Base-by-base conservation (phyloP, 2,888 invertebrate species). In the Calliphora vomitoria region DNA sequence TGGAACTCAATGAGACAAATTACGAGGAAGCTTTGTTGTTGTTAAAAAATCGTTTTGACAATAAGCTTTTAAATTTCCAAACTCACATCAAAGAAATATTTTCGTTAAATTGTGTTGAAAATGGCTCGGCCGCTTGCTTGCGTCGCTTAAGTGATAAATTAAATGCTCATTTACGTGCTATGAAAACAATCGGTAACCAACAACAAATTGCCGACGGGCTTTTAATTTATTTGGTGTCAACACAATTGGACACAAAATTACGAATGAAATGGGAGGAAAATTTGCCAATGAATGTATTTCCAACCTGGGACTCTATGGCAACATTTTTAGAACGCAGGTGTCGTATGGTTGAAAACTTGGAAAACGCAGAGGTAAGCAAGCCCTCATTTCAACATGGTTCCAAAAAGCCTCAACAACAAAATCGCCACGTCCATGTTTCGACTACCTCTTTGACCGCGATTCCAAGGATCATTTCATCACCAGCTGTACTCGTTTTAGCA, bases 71-170 rank as follows among this genome's bases (percentile, higher is more conserved):
- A 15, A 89, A 83, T 60, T 89, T 89, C 76, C 88, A 89, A 87
- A 75, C 58, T 3, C 89, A 89, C 55, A 86, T 89, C 8, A 89
- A 88, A 64, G 87, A 87, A 55, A 87, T 89, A 13, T 89, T 89
- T 44, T 71, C 74, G 1, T 38, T 89, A 18, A 85, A 85, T 38
- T 35, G 38, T 11, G 78, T 87, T 62, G 82, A 82, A 25, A 86
- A 60, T 64, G 86, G 81, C 55, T 86, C 88, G 10, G 83, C 86
- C 10, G 66, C 5, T 71, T 47, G 82, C 38, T 66, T 90, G 20
- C 88, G 83, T 8, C 66, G 74, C 18, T n/a, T 88, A 18, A 86
- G 80, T 55, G 87, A 84, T 78, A 89, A 89, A 58, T 13, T 88
- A 0, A 86, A 84, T 80, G 71, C 78, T 8, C 81, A 87, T 60